Conservation (phyloP, 2,888 invertebrate genomes). For the Watsonalla cultraria region DNA sequence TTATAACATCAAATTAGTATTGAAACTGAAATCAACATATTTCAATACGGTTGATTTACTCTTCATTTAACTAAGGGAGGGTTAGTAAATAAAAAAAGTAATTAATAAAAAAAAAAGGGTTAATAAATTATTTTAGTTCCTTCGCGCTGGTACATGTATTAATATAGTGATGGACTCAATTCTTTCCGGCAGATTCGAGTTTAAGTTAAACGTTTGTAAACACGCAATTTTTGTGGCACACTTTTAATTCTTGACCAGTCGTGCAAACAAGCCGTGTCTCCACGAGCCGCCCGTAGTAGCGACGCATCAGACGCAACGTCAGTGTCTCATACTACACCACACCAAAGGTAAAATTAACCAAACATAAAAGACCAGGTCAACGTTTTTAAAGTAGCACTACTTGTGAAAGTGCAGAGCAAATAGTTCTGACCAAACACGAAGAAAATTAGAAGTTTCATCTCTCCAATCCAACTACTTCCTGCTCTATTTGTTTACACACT, state of each 20-base stretch:
- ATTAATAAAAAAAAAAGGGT: too few relatives aligned
- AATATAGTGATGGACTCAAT: slow-evolving; percentile 35
- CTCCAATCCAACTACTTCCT: slow-evolving; percentile 36
- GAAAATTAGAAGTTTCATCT: slow-evolving; percentile 54
- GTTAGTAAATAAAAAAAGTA: slow-evolving; percentile 18
- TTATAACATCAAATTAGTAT: background rate
- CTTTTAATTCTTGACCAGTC: slow-evolving; percentile 50
- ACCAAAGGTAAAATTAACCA: slow-evolving; percentile 56
- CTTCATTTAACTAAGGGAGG: background rate
- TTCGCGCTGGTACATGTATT: slow-evolving; percentile 34
- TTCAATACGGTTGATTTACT: too few relatives aligned
- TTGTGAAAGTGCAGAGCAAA: slow-evolving; percentile 71
- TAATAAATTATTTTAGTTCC: slow-evolving; percentile 29
- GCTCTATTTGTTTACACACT: slow-evolving; percentile 20
- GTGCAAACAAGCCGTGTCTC: slow-evolving; percentile 45
- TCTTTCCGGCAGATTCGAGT: slow-evolving; percentile 31
- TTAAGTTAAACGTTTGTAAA: slow-evolving; percentile 41
- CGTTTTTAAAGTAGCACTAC: slow-evolving; percentile 70
- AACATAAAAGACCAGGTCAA: slow-evolving; percentile 64
- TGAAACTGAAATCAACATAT: background rate
- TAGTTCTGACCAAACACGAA: slow-evolving; percentile 62
- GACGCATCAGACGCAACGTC: slow-evolving; percentile 22
- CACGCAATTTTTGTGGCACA: slow-evolving; percentile 53
- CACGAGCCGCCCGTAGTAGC: slow-evolving; percentile 20
- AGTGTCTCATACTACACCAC: slow-evolving; percentile 29